These are phyloP conservation scores for Amphipyra berbera DNA, from an alignment of 2,888 invertebrate genomes.

Conservation along the genomic window DNA sequence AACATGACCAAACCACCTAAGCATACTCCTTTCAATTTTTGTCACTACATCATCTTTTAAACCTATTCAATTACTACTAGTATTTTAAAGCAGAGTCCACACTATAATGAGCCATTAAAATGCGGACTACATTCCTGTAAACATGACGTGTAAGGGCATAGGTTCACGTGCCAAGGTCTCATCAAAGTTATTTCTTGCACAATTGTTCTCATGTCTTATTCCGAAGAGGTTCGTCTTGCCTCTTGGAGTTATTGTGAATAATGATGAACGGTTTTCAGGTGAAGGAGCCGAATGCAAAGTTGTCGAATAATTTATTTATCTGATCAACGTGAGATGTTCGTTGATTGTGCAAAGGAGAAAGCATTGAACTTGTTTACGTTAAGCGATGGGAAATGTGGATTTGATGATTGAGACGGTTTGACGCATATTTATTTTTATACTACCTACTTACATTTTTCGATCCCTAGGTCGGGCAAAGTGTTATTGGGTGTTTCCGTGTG, in stretches of 20 bases:
- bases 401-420: neutral
- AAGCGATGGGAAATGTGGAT: neutral
- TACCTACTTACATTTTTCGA: no score
- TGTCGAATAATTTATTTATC: conserved; percentile 45
- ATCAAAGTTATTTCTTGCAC: conserved; percentile 34
- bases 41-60: no score
- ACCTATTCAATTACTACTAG: neutral
- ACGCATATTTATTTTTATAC: no score
- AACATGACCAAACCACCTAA: no score
- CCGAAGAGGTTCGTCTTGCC: conserved; percentile 38
- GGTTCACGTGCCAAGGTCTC: conserved; percentile 36
- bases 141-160: conserved; percentile 34
- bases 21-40: no score
- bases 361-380: conserved; percentile 4
- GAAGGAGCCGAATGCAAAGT: conserved; percentile 40
- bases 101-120: conserved; percentile 33
- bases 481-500: no score
- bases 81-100: conserved; percentile 1
- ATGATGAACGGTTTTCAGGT: conserved; percentile 60
- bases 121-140: conserved; percentile 26
- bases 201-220: conserved; percentile 55
- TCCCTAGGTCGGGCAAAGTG: no score
- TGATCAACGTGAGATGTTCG: conserved; percentile 47
- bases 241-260: conserved; percentile 56
- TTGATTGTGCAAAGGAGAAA: conserved; percentile 19